Evolutionary conservation across 2,888 invertebrate species (phyloP).

Genomic region (Hypercompe scribonia): DNA sequence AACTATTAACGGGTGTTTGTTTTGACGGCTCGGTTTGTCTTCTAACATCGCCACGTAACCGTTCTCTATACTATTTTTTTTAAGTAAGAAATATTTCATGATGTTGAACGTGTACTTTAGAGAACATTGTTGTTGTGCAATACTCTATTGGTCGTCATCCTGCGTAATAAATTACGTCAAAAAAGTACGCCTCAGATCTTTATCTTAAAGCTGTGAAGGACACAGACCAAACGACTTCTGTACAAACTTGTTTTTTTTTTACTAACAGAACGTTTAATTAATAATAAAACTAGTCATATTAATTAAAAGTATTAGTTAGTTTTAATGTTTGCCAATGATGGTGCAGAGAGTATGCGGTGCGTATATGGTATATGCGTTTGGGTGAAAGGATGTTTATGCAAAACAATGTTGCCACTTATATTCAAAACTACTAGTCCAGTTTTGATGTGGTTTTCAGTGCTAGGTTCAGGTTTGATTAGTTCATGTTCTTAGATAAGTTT

Average conservation of each 20-base stretch:
- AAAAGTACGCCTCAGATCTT: conserved; percentile 4
- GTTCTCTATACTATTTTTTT: neutral
- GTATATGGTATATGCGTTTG: too few relatives aligned
- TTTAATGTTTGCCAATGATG: too few relatives aligned
- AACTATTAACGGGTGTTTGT: conserved; percentile 15
- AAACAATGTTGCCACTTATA: too few relatives aligned
- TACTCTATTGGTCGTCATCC: neutral
- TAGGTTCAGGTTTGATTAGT: too few relatives aligned
- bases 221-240: conserved; percentile 8
- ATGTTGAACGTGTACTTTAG: neutral
- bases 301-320: neutral
- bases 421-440: too few relatives aligned
- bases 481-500: too few relatives aligned
- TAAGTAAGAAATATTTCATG: neutral
- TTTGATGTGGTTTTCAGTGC: too few relatives aligned
- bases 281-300: neutral
- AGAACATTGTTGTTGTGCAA: neutral
- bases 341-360: too few relatives aligned
- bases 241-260: conserved; percentile 11
- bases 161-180: conserved; percentile 17
- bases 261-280: neutral
- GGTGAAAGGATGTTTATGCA: too few relatives aligned
- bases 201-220: conserved; percentile 19
- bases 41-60: neutral
- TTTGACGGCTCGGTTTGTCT: conserved; percentile 8